Conservation (phyloP, 2,888 invertebrate species). For the Cataglyphis livida region DNA sequence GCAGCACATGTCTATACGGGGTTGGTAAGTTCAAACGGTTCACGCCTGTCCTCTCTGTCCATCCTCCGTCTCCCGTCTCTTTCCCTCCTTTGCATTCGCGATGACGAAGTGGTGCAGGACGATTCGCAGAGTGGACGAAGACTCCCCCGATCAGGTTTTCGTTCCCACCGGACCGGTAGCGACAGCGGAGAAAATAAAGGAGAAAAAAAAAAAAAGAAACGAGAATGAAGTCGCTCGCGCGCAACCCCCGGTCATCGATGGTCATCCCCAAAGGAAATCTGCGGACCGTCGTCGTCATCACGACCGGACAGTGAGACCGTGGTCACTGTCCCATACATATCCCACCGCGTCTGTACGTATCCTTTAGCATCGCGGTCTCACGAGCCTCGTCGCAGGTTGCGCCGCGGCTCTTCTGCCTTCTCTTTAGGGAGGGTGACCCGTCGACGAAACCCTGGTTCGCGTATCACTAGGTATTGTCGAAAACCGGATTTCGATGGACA, state of each 20-base stretch:
- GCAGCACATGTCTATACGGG: slow-evolving; percentile 40
- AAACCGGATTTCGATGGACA: slow-evolving; percentile 77
- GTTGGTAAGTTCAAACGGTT: slow-evolving; percentile 39
- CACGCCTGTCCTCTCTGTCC: slow-evolving; percentile 37
- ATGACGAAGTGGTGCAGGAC: slow-evolving; percentile 25
- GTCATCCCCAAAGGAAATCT: slow-evolving; percentile 78
- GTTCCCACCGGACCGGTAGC: slow-evolving; percentile 83
- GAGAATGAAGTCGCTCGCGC: slow-evolving; percentile 69
- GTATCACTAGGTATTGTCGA: slow-evolving; percentile 70
- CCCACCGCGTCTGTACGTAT: slow-evolving; percentile 30
- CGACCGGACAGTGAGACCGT: slow-evolving; percentile 64
- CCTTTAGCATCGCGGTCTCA: slow-evolving; percentile 58
- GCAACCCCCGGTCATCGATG: slow-evolving; percentile 75
- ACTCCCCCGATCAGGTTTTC: slow-evolving; percentile 85
- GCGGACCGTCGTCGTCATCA: slow-evolving; percentile 45
- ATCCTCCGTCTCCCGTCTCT: slow-evolving; percentile 23
- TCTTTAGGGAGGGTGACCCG: slow-evolving; percentile 64
- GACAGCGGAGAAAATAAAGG: slow-evolving; percentile 35
- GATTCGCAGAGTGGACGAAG: slow-evolving; percentile 46
- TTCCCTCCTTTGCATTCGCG: slow-evolving; percentile 9
- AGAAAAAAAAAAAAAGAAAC: slow-evolving; percentile 49
- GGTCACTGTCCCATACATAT: slow-evolving; percentile 68
- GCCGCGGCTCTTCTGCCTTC: slow-evolving; percentile 62
- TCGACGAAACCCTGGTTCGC: slow-evolving; percentile 53
- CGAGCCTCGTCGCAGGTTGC: slow-evolving; percentile 68